phyloP scores from a whole-genome alignment of 2,797 vertebrate species.

The Gadopsis bispinosus region DNA sequence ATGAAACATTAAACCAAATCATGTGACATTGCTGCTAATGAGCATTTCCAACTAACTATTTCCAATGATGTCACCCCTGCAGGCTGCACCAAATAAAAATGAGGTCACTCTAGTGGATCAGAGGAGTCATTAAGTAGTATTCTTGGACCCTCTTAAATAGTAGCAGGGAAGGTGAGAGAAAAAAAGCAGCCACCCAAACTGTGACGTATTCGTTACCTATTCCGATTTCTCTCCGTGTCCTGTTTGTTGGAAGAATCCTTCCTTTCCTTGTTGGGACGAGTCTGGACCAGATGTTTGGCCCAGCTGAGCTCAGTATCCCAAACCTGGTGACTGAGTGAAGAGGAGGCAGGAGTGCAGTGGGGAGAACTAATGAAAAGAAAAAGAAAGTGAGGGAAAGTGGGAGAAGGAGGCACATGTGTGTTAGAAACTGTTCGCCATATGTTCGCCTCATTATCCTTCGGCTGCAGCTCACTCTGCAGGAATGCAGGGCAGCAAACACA shows the following conservation, averaged over 20 bases:
- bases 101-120: slow-evolving; percentile 32
- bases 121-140: slow-evolving; percentile 36
- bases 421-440: slow-evolving; percentile 56
- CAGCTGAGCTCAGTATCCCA: slow-evolving; percentile 22
- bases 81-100: slow-evolving; percentile 28
- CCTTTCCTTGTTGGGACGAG: slow-evolving; percentile 20
- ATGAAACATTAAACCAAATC: slow-evolving; percentile 27
- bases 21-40: slow-evolving; percentile 11
- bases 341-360: slow-evolving; percentile 1
- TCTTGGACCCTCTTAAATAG: slow-evolving; percentile 18
- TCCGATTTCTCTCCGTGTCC: neutral
- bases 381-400: slow-evolving; percentile 10
- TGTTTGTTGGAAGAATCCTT: slow-evolving; percentile 19
- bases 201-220: slow-evolving; percentile 27
- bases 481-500: slow-evolving; percentile 71
- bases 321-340: slow-evolving; percentile 17
- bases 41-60: too few species aligned
- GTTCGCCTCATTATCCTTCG: slow-evolving; percentile 61
- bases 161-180: slow-evolving; percentile 22
- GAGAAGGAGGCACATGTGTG: slow-evolving; percentile 34
- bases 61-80: slow-evolving; percentile 59
- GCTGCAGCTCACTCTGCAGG: slow-evolving; percentile 69
- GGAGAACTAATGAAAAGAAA: slow-evolving; percentile 16
- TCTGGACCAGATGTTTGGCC: slow-evolving; percentile 50
- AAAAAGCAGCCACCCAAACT: slow-evolving; percentile 23